Base-by-base conservation (phyloP, 2,888 invertebrate genomes). In the Dryobota labecula region DNA sequence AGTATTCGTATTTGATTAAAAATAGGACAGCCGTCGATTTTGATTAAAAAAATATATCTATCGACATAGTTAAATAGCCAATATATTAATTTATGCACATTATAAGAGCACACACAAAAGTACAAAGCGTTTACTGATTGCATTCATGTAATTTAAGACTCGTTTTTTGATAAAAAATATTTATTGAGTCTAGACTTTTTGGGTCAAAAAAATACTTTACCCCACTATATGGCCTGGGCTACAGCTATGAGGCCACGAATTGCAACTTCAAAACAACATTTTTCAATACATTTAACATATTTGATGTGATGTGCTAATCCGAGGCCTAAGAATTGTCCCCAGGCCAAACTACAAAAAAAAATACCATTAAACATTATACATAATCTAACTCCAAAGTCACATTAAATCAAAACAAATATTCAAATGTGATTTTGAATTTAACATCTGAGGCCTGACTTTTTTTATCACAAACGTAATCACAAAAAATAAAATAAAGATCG, bases 341-440 rank as follows among this genome's bases (percentile, higher is more conserved):
- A 75, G 65, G 65, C 56, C 67, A 71, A 60, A 58, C 71, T 71
- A 81, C 78, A 76, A 74, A 69, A 73, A 72, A 33, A 82, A 78
- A 57, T 75, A 84, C 83, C 83, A 53, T 71, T 69, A 78, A 63
- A 61, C 27, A 72, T 58, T 58, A 72, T 67, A 66, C 62, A 69
- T 77, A 67, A 53, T 47, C 45, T 87, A 85, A 67, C 73, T 79
- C 81, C 91, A 92, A 94, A 93, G 82, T 92, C 94, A 95, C 95
- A 95, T 92, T 90, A 89, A 91, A 89, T 87, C 88, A 90, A 93
- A 95, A 95, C 94, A 95, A 93, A 95, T 95, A 86, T 92, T 89
- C 86, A 87, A 91, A 93, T 94, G 94, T 94, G 94, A 92, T 90
- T 93, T 91, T 91, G 92, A 77, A 70, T 67, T 57, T 83, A 36